Conservation (phyloP, 2,888 invertebrate genomes). For the Noctua comes region DNA sequence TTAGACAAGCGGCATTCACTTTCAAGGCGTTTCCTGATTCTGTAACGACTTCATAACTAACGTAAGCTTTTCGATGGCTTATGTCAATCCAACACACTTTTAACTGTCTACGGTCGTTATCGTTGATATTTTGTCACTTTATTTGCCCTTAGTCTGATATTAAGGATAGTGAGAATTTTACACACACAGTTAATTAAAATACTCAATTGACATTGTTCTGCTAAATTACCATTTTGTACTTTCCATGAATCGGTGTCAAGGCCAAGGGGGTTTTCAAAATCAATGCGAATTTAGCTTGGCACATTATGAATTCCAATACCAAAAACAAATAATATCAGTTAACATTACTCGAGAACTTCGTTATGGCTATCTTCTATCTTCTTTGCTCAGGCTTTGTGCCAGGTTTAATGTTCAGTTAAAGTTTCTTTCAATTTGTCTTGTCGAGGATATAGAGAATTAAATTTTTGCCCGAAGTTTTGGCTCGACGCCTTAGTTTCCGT, state of each 20-base stretch:
- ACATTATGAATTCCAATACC: slow-evolving; percentile 17
- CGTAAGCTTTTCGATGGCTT: background rate
- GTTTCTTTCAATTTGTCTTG: slow-evolving; percentile 39
- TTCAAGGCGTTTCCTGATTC: background rate
- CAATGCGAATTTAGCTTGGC: slow-evolving; percentile 12
- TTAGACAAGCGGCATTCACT: background rate
- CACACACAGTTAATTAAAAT: slow-evolving; percentile 5
- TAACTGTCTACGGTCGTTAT: background rate
- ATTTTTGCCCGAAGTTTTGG: slow-evolving; percentile 40
- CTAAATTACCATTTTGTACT: background rate
- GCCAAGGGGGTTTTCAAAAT: slow-evolving; percentile 13
- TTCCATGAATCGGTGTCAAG: slow-evolving; percentile 9
- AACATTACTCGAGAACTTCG: slow-evolving; percentile 17
- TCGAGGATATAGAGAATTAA: slow-evolving; percentile 27
- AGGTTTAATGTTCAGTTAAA: slow-evolving; percentile 46
- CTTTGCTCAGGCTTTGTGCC: slow-evolving; percentile 46
- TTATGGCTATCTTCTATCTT: slow-evolving; percentile 12
- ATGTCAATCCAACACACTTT: background rate
- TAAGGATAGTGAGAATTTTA: background rate
- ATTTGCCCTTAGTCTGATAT: background rate
- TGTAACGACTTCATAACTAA: background rate
- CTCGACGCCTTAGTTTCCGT: slow-evolving; percentile 36
- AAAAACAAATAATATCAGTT: slow-evolving; percentile 13
- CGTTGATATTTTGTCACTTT: background rate
- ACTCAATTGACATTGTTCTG: background rate